Evolutionary conservation across 2,888 invertebrate genomes (phyloP), one percentile per base, ranked within the genome.

Genomic region (Amblyjoppa proteus): DNA sequence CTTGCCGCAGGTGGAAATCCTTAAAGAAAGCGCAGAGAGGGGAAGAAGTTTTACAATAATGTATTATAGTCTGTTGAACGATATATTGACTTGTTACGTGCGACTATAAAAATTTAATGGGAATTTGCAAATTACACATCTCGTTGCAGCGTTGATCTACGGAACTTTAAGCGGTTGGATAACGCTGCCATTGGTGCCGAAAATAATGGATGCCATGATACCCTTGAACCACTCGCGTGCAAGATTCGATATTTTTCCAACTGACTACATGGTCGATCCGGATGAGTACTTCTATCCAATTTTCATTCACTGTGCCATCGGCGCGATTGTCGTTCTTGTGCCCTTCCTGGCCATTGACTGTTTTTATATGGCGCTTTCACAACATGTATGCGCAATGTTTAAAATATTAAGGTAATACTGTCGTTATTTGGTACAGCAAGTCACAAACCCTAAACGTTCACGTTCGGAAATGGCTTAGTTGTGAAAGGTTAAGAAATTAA

Each of bases 231-330:
- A 76, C 7, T 66, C 76, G 1, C 45, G 76, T 13, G 3, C 0
- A 0, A 4, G 25, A 13, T 28, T 51, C 20, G n/a, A 7, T 3
- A 38, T 68, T 16, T 64, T 34, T 64, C 64, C 34, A n/a, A 68
- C 76, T 4, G 76, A 76, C 34, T 76, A 76, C 31, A 38, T n/a
- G 20, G 31, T 75, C 75, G 75, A 75, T 64, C 61, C 66, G 34
- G 53, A 71, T 31, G 45, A 71, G 20, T 71, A 56, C 9, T 71
- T 56, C 20, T 71, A 34, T 34, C 34, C 34, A 20, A 71, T 71
- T 25, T 34, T n/a, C n/a, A 2, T 71, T n/a, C 51, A 53, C 34
- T 31, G 45, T n/a, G n/a, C 20, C 31, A 1, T 1, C 3, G 28
- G 38, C 34, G 38, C n/a, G 4, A 16, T 53, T 6, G 16, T 34